Base-by-base conservation (phyloP, 1,140 invertebrate genomes). In the Theocolax elegans region DNA sequence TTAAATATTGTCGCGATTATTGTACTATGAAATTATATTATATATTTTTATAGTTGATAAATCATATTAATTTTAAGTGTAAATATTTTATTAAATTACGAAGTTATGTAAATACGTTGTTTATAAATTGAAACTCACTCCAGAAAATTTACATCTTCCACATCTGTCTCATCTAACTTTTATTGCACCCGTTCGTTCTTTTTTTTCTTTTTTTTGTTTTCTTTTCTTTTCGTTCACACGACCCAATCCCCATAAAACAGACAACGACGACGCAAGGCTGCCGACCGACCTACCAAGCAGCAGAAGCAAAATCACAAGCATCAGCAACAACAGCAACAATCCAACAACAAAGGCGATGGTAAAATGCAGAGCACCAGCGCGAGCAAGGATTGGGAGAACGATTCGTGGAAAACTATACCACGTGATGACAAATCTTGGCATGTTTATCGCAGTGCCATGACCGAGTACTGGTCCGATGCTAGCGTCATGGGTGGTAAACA, bases 351-450 rank as follows among this genome's bases (percentile, higher is more conserved):
- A n/a, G 60, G 64, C 4, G 60, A 59, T 1, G n/a, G 10, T n/a
- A 66, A 64, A 10, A 10, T 10, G 3, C 19, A 58, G n/a, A 65
- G 29, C 17, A 66, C 69, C 25, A 78, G 44, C 10, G 66, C 53
- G 10, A 64, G 68, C 10, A 85, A 83, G 67, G 82, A 85, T 15
- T 85, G 83, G 83, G 80, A 81, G 44, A 86, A 85, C 54, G 85
- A 86, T 42, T 86, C 85, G 3, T 86, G 85, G 85, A 86, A 86
- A 60, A 84, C 83, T 13, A 82, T 85, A 64, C 80, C 84, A 0
- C 76, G 77, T 12, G 85, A 87, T 7, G 85, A 87, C 56, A 85
- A 86, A 46, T 86, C 81, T 48, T 88, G 87, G 87, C 85, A 88
- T 2, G 74, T 85, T 7, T 87, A 87, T 64, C 80, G 85, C 51